These are phyloP conservation scores for Gadus chalcogrammus DNA, from an alignment of 2,113 vertebrate genomes.

Conservation along the genomic window DNA sequence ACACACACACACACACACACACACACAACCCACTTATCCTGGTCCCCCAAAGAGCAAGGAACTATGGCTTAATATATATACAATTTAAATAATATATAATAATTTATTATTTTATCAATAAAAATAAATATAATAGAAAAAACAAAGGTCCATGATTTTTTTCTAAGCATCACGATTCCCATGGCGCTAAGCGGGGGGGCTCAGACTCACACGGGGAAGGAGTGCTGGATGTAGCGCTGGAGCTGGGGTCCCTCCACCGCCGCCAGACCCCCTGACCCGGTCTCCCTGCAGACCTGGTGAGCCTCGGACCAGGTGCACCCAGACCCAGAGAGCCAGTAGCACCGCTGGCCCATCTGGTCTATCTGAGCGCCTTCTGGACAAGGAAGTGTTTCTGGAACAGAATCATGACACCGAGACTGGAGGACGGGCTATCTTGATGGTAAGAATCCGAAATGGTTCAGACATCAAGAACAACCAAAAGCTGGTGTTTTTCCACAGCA, in stretches of 20 bases:
- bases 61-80: too few species aligned
- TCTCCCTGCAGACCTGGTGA: conserved; percentile 40
- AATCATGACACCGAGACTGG: not conserved
- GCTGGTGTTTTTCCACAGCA: too few species aligned
- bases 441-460: not conserved
- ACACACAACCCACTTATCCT: not conserved
- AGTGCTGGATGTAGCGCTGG: conserved; percentile 58
- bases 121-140: too few species aligned
- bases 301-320: conserved; percentile 59
- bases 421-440: not conserved
- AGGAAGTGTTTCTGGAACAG: conserved; percentile 41
- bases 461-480: too few species aligned
- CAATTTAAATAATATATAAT: too few species aligned
- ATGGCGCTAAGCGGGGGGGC: too few species aligned
- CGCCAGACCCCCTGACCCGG: conserved; percentile 56
- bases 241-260: conserved; percentile 50
- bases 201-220: conserved; percentile 62
- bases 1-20: too few species aligned
- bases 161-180: too few species aligned
- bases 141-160: too few species aligned
- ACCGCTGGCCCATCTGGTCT: conserved; percentile 51
- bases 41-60: too few species aligned
- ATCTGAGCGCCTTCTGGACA: conserved; percentile 66
- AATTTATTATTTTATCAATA: not conserved
- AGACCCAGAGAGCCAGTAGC: conserved; percentile 70